Base-by-base conservation (phyloP, 2,113 vertebrate species). In the Irena cyanogastra region DNA sequence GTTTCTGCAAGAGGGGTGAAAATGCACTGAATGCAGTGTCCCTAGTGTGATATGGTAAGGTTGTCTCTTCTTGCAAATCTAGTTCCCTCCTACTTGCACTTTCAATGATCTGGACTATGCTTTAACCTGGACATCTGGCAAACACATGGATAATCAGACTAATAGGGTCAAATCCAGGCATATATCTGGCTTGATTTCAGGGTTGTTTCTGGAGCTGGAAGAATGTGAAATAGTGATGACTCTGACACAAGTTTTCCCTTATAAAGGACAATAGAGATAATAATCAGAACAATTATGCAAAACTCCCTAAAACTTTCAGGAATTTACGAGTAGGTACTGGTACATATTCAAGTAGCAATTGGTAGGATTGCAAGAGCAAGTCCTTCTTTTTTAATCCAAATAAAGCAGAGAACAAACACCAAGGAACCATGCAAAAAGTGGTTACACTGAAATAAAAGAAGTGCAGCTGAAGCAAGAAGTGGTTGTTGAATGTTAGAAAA, bases 291-390 rank as follows among this genome's bases (percentile, higher is more conserved):
- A 70, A 61, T 63, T 69, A 94, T 68, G 65, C 77, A 79, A 91
- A 94, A 71, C 75, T 79, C 76, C 81, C 68, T 56, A 83, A 92
- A 87, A 92, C 83, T 94, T 92, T 57, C 64, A 90, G 83, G 90
- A 93, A 91, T 86, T 95, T 93, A 77, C 30, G 93, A 75, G 87
- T 77, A 94, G 76, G 74, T 94, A 78, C 79, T 72, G 63, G 16
- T 87, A 66, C 93, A 95, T 94, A 85, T 80, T 94, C 83, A 76
- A 94, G 90, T 77, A 87, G 44, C 56, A 94, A 83, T 76, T 78
- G 24, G 35, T 93, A 83, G 47, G 70, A 87, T 56, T 90, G n/a
- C 44, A 92, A 80, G 75, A 72, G 39, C 52, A 79, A 94, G 85
- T 88, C 45, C 64, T 94, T 61, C 26, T 76, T 49, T 66, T 95